phyloP scores from a whole-genome alignment of 2,113 vertebrate species.

The Fulmarus glacialis region DNA sequence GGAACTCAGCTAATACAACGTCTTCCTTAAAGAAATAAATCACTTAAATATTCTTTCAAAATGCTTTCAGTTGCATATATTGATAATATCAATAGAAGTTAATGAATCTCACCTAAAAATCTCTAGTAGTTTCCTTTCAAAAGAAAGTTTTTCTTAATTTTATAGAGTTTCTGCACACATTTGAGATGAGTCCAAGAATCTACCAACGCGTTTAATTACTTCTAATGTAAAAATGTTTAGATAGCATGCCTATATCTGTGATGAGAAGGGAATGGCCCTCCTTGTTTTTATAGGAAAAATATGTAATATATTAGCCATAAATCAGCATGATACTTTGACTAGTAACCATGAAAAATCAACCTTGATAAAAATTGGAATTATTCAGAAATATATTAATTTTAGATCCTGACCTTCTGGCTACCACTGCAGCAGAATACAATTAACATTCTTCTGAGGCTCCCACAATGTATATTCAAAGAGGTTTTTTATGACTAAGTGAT shows the following conservation, averaged over 20 bases:
- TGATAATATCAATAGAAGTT: not conserved
- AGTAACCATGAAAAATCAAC: slow-evolving; percentile 17
- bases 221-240: not conserved
- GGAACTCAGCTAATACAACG: not conserved
- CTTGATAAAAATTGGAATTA: slow-evolving; percentile 23
- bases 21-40: not conserved
- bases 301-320: not conserved
- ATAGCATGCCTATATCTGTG: not conserved
- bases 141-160: not conserved
- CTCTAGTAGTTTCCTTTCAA: not conserved
- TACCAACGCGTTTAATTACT: not conserved
- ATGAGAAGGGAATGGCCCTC: not conserved
- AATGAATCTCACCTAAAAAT: not conserved
- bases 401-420: slow-evolving; percentile 37
- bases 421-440: slow-evolving; percentile 5
- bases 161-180: not conserved
- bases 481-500: not conserved
- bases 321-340: not conserved
- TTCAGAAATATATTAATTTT: slow-evolving; percentile 33
- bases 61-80: not conserved
- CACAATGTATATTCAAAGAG: slow-evolving; percentile 7
- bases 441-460: not conserved
- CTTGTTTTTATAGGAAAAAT: slow-evolving; percentile 10
- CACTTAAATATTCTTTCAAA: not conserved
- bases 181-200: not conserved